phyloP scores from a whole-genome alignment of 1,140 invertebrate genomes.

The Drosophila tristis region DNA sequence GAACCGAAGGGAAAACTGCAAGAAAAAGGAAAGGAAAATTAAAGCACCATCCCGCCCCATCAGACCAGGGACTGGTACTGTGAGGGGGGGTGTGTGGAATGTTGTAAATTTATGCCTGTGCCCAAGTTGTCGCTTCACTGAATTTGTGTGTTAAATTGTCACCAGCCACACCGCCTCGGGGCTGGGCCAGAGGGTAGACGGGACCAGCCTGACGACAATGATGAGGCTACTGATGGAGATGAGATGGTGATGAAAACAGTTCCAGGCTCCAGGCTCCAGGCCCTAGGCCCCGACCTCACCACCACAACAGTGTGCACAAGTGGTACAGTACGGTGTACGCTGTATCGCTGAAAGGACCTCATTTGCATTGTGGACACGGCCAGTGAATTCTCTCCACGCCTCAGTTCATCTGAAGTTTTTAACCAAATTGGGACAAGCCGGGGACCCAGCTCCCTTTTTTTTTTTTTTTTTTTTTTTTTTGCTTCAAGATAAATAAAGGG shows the following conservation, averaged over 20 bases:
- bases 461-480: slow-evolving; percentile 5
- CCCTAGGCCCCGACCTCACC: background rate
- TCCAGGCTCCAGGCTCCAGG: slow-evolving; percentile 1
- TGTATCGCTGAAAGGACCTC: slow-evolving; percentile 67
- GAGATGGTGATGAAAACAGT: slow-evolving; percentile 20
- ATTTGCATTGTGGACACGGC: slow-evolving; percentile 76
- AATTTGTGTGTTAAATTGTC: slow-evolving; percentile 77
- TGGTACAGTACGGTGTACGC: background rate
- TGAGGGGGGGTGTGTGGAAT: slow-evolving; percentile 14
- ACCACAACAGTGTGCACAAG: too few species aligned
- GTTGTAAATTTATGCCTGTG: slow-evolving; percentile 73
- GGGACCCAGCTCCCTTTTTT: slow-evolving; percentile 5
- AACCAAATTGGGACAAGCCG: slow-evolving; percentile 46
- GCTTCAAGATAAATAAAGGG: too few species aligned
- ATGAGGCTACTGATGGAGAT: slow-evolving; percentile 21
- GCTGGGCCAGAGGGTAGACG: too few species aligned
- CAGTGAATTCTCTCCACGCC: slow-evolving; percentile 62
- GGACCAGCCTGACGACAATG: slow-evolving; percentile 25
- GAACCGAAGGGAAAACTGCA: slow-evolving; percentile 51
- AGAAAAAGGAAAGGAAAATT: slow-evolving; percentile 74
- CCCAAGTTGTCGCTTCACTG: slow-evolving; percentile 76
- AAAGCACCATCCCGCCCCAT: slow-evolving; percentile 34
- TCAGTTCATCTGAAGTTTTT: slow-evolving; percentile 52
- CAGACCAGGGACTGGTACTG: slow-evolving; percentile 24
- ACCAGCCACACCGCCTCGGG: slow-evolving; percentile 38